phyloP scores from a whole-genome alignment of 1,140 invertebrate genomes.

The Formica exsecta region DNA sequence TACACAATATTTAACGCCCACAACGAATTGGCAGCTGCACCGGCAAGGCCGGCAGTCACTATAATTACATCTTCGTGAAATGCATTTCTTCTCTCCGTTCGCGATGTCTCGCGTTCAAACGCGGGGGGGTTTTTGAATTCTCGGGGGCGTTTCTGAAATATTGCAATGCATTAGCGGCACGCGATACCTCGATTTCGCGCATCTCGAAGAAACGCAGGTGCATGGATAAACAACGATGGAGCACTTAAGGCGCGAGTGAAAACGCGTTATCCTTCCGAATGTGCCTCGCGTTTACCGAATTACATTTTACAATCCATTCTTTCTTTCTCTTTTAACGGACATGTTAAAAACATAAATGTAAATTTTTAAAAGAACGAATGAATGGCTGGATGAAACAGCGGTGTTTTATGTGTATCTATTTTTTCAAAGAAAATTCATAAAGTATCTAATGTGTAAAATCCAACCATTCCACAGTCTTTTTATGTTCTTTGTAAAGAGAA shows the following conservation, averaged over 20 bases:
- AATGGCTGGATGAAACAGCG: background rate
- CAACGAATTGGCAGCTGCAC: conserved; percentile 55
- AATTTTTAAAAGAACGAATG: background rate
- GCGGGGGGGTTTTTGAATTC: background rate
- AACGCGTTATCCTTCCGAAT: background rate
- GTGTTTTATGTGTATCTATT: background rate
- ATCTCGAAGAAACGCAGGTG: background rate
- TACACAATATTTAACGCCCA: conserved; percentile 58
- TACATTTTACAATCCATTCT: background rate
- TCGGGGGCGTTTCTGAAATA: conserved; percentile 23
- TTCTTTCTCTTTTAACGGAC: background rate
- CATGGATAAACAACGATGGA: background rate
- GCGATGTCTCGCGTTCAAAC: background rate
- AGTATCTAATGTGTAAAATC: background rate
- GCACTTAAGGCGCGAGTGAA: background rate
- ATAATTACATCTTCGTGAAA: conserved; percentile 52
- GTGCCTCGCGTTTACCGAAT: background rate
- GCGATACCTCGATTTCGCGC: conserved; percentile 30
- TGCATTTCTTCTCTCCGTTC: conserved; percentile 45
- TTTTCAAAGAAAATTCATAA: background rate
- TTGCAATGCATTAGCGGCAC: conserved; percentile 17
- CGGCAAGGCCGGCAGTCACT: conserved; percentile 48
- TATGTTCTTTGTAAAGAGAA: background rate
- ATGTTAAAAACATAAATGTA: background rate
- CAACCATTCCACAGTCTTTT: background rate